Conservation (phyloP, 2,797 vertebrate genomes). For the Cercopithecus mitis region DNA sequence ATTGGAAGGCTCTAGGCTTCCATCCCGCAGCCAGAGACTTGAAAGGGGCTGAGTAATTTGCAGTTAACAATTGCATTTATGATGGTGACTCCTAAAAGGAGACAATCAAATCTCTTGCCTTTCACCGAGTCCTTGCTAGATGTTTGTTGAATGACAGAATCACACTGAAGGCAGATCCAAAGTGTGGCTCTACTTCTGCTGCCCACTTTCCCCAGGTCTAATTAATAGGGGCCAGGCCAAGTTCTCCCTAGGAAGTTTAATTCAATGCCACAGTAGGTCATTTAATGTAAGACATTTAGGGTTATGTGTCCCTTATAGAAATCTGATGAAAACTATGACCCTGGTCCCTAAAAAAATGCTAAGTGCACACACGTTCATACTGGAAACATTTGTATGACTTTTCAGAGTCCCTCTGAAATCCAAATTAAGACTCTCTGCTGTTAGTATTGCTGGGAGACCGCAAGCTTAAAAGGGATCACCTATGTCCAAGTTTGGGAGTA, state of each 20-base stretch:
- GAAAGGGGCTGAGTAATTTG: constrained; percentile 47
- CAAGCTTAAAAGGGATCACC: background rate
- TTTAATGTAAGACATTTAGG: background rate
- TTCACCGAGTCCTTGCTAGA: background rate
- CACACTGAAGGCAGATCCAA: background rate
- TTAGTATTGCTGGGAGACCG: background rate
- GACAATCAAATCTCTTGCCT: background rate
- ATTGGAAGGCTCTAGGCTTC: background rate
- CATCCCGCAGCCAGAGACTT: background rate
- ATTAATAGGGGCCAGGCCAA: background rate
- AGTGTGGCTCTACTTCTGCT: background rate
- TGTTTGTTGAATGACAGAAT: constrained; percentile 48
- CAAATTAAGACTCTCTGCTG: background rate
- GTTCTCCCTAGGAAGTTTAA: background rate
- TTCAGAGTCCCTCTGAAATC: background rate
- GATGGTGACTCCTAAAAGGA: constrained; percentile 42
- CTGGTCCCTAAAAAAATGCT: background rate
- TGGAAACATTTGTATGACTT: background rate
- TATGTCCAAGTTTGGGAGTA: background rate
- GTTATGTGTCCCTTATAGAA: background rate
- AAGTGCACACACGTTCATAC: rapidly evolving
- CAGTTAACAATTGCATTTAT: constrained; percentile 55
- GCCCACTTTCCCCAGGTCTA: background rate
- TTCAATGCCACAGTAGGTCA: background rate
- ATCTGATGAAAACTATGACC: background rate